These are phyloP conservation scores for Drosophila gaucha DNA, from an alignment of 2,888 invertebrate species.

Conservation along the genomic window DNA sequence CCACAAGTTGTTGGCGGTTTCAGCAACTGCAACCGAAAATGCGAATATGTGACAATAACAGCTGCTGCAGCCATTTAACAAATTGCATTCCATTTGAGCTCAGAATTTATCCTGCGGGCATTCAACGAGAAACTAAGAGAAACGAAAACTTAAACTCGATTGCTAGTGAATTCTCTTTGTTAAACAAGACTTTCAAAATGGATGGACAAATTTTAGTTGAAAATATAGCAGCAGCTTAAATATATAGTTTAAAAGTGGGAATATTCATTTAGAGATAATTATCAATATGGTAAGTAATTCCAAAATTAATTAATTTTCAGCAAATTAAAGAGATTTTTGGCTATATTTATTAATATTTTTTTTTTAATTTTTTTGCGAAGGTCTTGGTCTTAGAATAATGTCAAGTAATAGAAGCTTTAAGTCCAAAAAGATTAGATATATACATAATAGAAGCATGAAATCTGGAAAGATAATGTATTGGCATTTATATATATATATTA, in stretches of 20 bases:
- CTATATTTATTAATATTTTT: neutral
- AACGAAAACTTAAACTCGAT: neutral
- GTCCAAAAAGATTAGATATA: no score
- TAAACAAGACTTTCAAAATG: neutral
- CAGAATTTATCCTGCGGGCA: conserved; percentile 5
- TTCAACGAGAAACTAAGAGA: conserved; percentile 12
- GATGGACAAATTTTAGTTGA: neutral
- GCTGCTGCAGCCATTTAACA: conserved; percentile 44
- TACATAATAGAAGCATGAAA: no score
- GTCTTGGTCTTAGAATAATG: no score
- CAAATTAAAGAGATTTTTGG: no score
- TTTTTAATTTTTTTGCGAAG: no score
- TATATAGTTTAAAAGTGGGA: neutral
- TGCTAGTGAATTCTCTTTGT: neutral
- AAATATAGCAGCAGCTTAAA: neutral
- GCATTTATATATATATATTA: no score
- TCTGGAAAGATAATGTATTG: no score
- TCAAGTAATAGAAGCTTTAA: no score
- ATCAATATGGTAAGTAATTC: neutral
- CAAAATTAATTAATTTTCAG: no score
- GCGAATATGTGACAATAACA: conserved; percentile 27
- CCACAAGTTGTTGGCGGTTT: conserved; percentile 38
- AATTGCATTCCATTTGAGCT: conserved; percentile 42
- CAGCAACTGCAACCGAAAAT: conserved; percentile 17
- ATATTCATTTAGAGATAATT: neutral